Percentiles rank a stretch among this genome's conserved stretches.
Conservation (phyloP, 2,888 invertebrate species). For the Saturnia pavonia region DNA sequence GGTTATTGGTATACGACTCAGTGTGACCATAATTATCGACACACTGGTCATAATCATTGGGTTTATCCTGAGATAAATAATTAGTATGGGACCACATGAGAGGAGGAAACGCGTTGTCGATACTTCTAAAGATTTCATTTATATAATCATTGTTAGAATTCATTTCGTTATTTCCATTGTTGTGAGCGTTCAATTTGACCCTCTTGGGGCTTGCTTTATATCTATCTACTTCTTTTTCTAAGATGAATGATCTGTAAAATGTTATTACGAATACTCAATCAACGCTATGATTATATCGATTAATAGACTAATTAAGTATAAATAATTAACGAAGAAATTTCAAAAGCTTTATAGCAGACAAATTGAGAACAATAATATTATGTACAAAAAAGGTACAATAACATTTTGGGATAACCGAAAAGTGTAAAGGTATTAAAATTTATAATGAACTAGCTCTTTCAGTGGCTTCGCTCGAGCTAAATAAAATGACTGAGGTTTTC, state of each 20-base stretch:
- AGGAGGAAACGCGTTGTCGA: conserved; percentile 5
- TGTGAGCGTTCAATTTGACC: neutral
- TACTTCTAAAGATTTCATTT: neutral
- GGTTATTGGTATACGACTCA: neutral
- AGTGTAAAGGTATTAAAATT: no score
- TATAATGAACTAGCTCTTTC: no score
- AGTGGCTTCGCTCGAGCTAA: no score
- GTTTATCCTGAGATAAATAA: neutral
- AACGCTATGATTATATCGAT: no score
- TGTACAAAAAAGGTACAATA: no score
- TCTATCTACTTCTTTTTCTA: conserved; percentile 1
- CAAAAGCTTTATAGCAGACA: no score
- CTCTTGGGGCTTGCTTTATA: neutral
- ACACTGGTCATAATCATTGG: neutral
- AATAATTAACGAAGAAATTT: no score
- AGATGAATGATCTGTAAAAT: conserved; percentile 10
- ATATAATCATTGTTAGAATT: neutral
- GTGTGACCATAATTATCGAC: neutral
- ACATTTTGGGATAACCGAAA: no score
- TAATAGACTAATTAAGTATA: no score
- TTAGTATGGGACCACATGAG: neutral
- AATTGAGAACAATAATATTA: no score
- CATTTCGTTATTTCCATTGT: neutral
- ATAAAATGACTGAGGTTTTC: no score
- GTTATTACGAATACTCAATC: neutral